Base-by-base conservation (phyloP, 1,140 invertebrate species). In the Drosophila sp. region DNA sequence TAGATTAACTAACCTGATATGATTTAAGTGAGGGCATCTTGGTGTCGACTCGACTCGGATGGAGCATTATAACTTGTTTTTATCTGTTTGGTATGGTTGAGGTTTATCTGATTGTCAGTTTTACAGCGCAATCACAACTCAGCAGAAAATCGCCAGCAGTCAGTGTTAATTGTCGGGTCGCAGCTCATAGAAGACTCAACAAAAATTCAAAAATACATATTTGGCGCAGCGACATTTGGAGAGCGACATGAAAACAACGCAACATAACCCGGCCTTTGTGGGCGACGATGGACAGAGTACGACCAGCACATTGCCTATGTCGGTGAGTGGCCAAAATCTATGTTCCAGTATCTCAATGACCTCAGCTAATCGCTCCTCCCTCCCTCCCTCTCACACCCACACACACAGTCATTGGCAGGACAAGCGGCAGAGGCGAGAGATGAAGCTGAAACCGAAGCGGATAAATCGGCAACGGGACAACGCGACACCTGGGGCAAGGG, bases 401-500 rank as follows among this genome's bases (percentile, higher is more conserved):
- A 57, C 38, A 7, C n/a, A 48, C 29, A 83, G 84, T 61, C 76
- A 40, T 61, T 64, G 71, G 43, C 48, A 62, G 48, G 43, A 29
- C 53, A 65, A 51, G 9, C 59, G 6, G 9, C 18, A 5, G 11
- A 43, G 7, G 7, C 59, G 6, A 25, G 25, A 13, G 45, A 40
- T 40, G 70, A 80, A 54, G 41, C 38, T 27, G 69, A 80, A 45
- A 57, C 63, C 18, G 70, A 81, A 58, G 54, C 51, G 1, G 64
- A 21, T 29, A 89, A 89, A 67, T 14, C 50, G 66, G 46, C 48
- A 0, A 58, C 51, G 18, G 48, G 66, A 16, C 91, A 93, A 66
- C 91, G 95, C 41, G 95, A 94, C 9, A 95, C 94, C 66, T 97
- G 97, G 97, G 94, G 94, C 40, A 96, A 94, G 70, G 94, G 95